These are phyloP conservation scores for Hylaeus anthracinus DNA, from an alignment of 1,140 invertebrate species.

Conservation along the genomic window DNA sequence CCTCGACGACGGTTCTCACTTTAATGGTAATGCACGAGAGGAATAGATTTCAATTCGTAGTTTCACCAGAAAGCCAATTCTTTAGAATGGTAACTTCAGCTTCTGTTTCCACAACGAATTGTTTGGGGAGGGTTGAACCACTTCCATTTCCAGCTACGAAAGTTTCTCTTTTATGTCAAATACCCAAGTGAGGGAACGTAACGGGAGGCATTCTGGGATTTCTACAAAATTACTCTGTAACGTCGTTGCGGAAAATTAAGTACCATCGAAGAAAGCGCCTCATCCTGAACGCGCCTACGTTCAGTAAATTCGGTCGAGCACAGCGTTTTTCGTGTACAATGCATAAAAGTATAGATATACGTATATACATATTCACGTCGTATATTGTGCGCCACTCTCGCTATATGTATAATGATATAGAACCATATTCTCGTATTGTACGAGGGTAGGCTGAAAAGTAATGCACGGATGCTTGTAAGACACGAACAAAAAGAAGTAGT, in stretches of 20 bases:
- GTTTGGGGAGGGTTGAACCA: not conserved
- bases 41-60: no score
- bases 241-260: conserved; percentile 32
- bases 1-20: no score
- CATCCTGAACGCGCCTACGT: not conserved
- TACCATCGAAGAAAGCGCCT: conserved; percentile 17
- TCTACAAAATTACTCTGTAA: not conserved
- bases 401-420: not conserved
- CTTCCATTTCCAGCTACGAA: not conserved
- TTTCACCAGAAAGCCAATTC: no score
- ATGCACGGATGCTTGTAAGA: no score
- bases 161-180: not conserved
- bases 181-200: not conserved
- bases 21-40: no score
- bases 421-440: not conserved
- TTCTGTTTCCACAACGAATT: no score
- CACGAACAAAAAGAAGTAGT: no score
- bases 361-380: not conserved
- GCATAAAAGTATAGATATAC: no score
- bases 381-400: not conserved
- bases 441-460: no score
- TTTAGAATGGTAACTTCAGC: no score
- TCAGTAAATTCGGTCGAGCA: not conserved
- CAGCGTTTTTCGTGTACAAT: not conserved
- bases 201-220: not conserved